A percentile compares a stretch with the other conserved stretches of the same genome.
Evolutionary conservation across 2,888 invertebrate species (phyloP).

Genomic region (Morpho achilles): DNA sequence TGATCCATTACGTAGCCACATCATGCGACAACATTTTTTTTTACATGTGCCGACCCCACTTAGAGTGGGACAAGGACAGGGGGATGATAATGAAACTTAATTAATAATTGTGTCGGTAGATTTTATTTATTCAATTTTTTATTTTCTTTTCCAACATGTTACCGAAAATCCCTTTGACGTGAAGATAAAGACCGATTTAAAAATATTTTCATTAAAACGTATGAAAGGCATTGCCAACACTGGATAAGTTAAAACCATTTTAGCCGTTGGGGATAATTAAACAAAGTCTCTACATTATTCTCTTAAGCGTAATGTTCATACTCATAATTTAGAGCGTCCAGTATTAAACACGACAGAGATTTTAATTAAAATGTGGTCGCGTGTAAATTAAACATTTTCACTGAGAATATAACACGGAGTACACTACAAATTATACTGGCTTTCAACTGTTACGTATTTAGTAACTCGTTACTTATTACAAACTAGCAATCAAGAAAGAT

Average conservation of each 20-base stretch:
- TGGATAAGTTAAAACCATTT: slow-evolving; percentile 8
- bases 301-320: slow-evolving; percentile 19
- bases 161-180: too few relatives aligned
- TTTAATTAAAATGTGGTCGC: slow-evolving; percentile 37
- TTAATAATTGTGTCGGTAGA: too few relatives aligned
- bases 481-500: too few relatives aligned
- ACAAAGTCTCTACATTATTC: slow-evolving; percentile 34
- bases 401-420: slow-evolving; percentile 11
- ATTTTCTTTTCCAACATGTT: too few relatives aligned
- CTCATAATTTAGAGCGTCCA: slow-evolving; percentile 26
- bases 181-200: neutral
- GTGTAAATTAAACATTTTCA: slow-evolving; percentile 24
- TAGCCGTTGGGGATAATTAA: slow-evolving; percentile 16
- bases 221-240: slow-evolving; percentile 1
- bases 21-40: too few relatives aligned
- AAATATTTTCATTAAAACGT: slow-evolving; percentile 9
- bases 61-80: too few relatives aligned
- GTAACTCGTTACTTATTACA: neutral
- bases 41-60: too few relatives aligned
- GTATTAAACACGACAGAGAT: slow-evolving; percentile 46
- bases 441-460: neutral
- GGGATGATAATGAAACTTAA: too few relatives aligned
- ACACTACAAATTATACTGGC: neutral
- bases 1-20: too few relatives aligned
- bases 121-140: too few relatives aligned